A percentile compares a stretch with the other conserved stretches of the same genome.
phyloP scores from a whole-genome alignment of 2,888 invertebrate species.

The Encarsia formosa region DNA sequence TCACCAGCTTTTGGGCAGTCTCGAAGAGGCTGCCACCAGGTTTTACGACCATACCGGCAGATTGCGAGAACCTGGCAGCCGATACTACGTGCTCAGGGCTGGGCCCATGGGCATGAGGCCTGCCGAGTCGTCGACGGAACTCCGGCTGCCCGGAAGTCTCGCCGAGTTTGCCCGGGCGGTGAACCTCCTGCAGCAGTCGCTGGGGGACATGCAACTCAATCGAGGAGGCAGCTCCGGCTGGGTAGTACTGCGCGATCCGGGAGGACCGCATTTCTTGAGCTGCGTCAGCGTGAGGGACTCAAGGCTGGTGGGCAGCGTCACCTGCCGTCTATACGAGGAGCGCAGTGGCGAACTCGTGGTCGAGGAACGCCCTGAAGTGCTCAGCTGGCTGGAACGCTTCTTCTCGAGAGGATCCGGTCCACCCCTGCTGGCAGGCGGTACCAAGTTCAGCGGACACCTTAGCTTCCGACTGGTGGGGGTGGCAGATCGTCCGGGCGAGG shows the following conservation, averaged over 20 bases:
- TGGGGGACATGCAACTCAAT: slow-evolving; percentile 53
- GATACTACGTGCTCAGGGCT: slow-evolving; percentile 69
- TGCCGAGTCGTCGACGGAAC: slow-evolving; percentile 60
- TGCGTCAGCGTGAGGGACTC: slow-evolving; percentile 80
- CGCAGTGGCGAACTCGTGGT: slow-evolving; percentile 69
- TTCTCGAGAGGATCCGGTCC: slow-evolving; percentile 66
- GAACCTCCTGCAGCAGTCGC: slow-evolving; percentile 55
- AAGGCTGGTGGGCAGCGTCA: slow-evolving; percentile 74
- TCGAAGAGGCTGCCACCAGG: slow-evolving; percentile 64
- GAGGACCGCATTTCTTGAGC: slow-evolving; percentile 68
- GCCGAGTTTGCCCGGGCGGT: slow-evolving; percentile 62
- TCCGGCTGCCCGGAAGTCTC: slow-evolving; percentile 64
- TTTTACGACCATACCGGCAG: slow-evolving; percentile 60
- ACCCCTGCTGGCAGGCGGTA: slow-evolving; percentile 52
- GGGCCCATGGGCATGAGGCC: slow-evolving; percentile 68
- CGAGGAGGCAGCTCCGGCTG: too few species aligned
- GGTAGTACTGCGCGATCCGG: slow-evolving; percentile 73
- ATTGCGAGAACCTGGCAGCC: slow-evolving; percentile 55
- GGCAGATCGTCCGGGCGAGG: slow-evolving; percentile 54
- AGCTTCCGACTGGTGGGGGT: slow-evolving; percentile 72
- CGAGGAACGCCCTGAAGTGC: slow-evolving; percentile 62
- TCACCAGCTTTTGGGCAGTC: slow-evolving; percentile 62
- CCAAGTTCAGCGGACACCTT: slow-evolving; percentile 68
- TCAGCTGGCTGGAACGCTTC: slow-evolving; percentile 63
- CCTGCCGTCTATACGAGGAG: slow-evolving; percentile 67